Evolutionary conservation across 2,113 vertebrate genomes (phyloP).

Genomic region (Alectura lathami): DNA sequence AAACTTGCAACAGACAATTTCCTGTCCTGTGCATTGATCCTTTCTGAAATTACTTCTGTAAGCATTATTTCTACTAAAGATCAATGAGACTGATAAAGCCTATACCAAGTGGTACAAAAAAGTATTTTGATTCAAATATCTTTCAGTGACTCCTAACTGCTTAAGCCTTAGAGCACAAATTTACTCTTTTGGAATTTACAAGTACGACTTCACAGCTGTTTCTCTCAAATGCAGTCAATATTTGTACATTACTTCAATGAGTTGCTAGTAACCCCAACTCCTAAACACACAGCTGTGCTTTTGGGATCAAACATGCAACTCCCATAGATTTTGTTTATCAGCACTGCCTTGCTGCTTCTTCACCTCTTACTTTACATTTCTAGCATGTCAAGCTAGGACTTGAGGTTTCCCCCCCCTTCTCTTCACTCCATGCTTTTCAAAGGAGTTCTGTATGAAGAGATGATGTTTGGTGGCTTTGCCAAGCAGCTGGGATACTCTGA

Average conservation of each 20-base stretch:
- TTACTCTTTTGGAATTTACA: background rate
- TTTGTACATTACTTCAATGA: constrained; percentile 39
- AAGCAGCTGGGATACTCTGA: background rate
- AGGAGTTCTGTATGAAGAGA: background rate
- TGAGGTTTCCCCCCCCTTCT: background rate
- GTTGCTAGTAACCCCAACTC: constrained; percentile 15
- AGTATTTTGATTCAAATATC: background rate
- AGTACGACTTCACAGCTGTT: constrained; percentile 35
- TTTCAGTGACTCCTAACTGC: background rate
- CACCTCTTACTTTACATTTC: constrained; percentile 1
- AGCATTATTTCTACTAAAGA: background rate
- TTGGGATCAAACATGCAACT: background rate
- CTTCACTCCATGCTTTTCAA: background rate
- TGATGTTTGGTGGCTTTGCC: background rate
- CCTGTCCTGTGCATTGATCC: background rate
- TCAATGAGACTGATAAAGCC: background rate
- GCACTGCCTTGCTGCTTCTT: background rate
- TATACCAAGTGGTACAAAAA: background rate
- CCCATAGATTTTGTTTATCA: background rate
- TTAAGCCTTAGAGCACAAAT: background rate
- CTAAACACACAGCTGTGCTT: constrained; percentile 15
- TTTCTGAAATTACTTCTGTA: background rate
- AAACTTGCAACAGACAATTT: background rate
- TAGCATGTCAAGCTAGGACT: background rate
- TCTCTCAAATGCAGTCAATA: constrained; percentile 29